Evolutionary conservation across 2,113 vertebrate species (phyloP), one percentile per base, ranked within the genome.

Genomic region (Oceanodroma tethys): DNA sequence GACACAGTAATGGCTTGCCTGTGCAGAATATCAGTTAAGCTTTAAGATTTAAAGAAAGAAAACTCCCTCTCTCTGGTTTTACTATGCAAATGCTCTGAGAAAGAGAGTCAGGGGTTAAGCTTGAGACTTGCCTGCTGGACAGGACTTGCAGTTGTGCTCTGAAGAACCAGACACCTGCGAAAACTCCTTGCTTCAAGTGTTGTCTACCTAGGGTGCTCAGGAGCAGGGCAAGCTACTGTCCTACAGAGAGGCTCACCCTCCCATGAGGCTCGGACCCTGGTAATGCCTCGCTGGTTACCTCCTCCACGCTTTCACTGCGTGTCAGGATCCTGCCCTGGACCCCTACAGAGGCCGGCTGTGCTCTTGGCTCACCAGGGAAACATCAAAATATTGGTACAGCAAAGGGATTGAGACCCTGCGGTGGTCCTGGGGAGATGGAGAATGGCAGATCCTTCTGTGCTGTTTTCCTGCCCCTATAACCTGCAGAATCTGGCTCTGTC

Each of bases 281-380:
- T 42, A 13, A 7, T 4, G n/a, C 32, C 14, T 4, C 19, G 2
- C 80, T 25, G 38, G 14, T 15, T 10, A 5, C 5, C 50, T 55
- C 27, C 29, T 70, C 27, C 6, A 0, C 1, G 17, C 10, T 53
- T 36, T 6, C 21, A 7, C 48, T 7, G 25, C 0, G 6, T 14
- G 20, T 10, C 40, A 12, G 56, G 45, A 42, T n/a, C 62, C 86
- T 58, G 45, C 32, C 43, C 30, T 10, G 6, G 14, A 8, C 9
- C 22, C 36, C 45, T 23, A 0, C 0, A 11, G 50, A 27, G 3
- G 10, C 40, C 75, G 40, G 21, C 48, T 19, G 13, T 40, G 55
- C 27, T 68, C 58, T 8, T n/a, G 32, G 2, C 43, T 65, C 16
- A 3, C 25, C 16, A 13, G 23, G 40, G 20, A 83, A 67, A n/a